Evolutionary conservation across 2,113 vertebrate genomes (phyloP).

Genomic region (Podarcis cretensis): DNA sequence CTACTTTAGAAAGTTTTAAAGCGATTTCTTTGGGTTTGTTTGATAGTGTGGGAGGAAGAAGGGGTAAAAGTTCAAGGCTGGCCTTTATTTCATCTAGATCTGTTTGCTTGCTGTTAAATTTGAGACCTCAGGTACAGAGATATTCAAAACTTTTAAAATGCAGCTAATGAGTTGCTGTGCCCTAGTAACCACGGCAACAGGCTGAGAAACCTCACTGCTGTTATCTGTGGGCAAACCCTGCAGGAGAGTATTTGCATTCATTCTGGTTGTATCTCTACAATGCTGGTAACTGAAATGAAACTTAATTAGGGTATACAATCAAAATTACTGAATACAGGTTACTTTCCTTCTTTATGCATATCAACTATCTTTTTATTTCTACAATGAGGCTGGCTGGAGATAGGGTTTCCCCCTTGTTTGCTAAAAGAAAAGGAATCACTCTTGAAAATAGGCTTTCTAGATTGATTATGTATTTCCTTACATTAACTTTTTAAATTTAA

Average conservation of each 20-base stretch:
- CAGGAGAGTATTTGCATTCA: not conserved
- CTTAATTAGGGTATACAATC: not conserved
- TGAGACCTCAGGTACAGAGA: not conserved
- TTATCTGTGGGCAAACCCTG: not conserved
- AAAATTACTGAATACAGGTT: not conserved
- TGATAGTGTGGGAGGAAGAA: not conserved
- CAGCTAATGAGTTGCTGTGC: slow-evolving; percentile 60
- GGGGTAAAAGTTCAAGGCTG: not conserved
- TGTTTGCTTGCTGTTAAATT: not conserved
- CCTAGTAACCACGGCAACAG: slow-evolving; percentile 36
- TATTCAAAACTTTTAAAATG: slow-evolving; percentile 49
- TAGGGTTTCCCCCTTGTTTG: not conserved
- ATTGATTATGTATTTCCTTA: too few species aligned
- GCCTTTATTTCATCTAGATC: slow-evolving; percentile 28
- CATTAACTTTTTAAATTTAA: too few species aligned
- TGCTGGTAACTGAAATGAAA: not conserved
- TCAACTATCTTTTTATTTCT: not conserved
- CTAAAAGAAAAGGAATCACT: not conserved
- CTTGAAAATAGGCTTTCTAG: too few species aligned
- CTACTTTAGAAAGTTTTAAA: not conserved
- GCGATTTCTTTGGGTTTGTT: not conserved
- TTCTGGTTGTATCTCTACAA: not conserved
- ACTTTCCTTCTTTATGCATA: not conserved
- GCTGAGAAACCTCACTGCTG: not conserved
- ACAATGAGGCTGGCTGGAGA: not conserved